phyloP scores from a whole-genome alignment of 2,113 vertebrate genomes.

The Pycnonotus jocosus region DNA sequence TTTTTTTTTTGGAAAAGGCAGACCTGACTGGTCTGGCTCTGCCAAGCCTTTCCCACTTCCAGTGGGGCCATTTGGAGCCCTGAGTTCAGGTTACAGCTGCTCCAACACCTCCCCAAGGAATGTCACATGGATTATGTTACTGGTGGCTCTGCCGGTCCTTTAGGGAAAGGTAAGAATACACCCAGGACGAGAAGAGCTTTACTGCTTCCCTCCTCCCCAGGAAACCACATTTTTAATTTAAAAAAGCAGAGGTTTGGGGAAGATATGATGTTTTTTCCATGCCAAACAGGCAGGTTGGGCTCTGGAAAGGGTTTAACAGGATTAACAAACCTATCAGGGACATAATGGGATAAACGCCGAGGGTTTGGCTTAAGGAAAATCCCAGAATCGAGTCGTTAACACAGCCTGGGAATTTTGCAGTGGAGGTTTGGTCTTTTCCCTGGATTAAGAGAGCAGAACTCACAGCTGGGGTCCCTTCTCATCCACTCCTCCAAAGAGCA shows the following conservation, averaged over 20 bases:
- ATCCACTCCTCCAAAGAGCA: conserved; percentile 95
- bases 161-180: conserved; percentile 19
- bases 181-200: background rate
- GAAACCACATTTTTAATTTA: background rate
- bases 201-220: background rate
- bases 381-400: background rate
- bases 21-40: background rate
- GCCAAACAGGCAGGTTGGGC: background rate
- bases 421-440: background rate
- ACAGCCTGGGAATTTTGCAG: background rate
- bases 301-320: background rate
- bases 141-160: background rate
- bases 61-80: background rate
- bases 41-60: background rate
- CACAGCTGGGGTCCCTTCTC: conserved; percentile 98
- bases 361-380: background rate
- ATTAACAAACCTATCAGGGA: background rate
- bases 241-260: background rate
- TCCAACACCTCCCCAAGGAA: conserved; percentile 35
- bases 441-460: conserved; percentile 15
- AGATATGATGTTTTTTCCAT: background rate
- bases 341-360: background rate
- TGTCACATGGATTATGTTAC: conserved; percentile 53
- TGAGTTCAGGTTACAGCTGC: conserved; percentile 42
- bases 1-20: background rate